Evolutionary conservation across 2,888 invertebrate genomes (phyloP).

Genomic region (Meteorus colon): DNA sequence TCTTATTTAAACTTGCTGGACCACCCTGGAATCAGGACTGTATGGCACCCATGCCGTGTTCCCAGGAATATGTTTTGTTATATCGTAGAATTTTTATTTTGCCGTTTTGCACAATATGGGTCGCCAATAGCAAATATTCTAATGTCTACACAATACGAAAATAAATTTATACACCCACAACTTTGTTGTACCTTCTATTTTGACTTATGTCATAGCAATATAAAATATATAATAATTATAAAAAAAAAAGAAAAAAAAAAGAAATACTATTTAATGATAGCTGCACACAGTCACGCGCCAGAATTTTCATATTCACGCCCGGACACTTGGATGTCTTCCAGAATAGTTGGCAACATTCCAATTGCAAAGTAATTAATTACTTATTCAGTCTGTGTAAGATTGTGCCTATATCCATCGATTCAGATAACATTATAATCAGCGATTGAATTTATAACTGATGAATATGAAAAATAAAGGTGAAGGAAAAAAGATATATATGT

Average conservation of each 20-base stretch:
- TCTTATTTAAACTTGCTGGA: slow-evolving; percentile 69
- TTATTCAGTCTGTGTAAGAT: slow-evolving; percentile 49
- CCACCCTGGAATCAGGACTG: slow-evolving; percentile 68
- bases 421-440: slow-evolving; percentile 34
- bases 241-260: slow-evolving; percentile 7
- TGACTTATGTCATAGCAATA: slow-evolving; percentile 17
- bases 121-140: slow-evolving; percentile 36
- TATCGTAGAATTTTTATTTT: slow-evolving; percentile 1
- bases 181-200: slow-evolving; percentile 21
- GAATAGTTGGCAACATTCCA: slow-evolving; percentile 54
- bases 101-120: not conserved
- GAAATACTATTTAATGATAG: slow-evolving; percentile 50
- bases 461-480: slow-evolving; percentile 15
- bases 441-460: slow-evolving; percentile 34
- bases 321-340: slow-evolving; percentile 54
- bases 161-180: slow-evolving; percentile 17
- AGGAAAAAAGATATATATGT: not conserved
- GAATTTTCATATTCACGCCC: slow-evolving; percentile 44
- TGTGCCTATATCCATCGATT: slow-evolving; percentile 44
- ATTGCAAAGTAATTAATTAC: slow-evolving; percentile 56
- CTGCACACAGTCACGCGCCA: slow-evolving; percentile 36
- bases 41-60: slow-evolving; percentile 65
- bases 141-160: slow-evolving; percentile 7
- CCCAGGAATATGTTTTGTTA: slow-evolving; percentile 49
- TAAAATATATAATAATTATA: not conserved